phyloP scores from a whole-genome alignment of 1,140 invertebrate genomes.

The Marisa cornuarietis region DNA sequence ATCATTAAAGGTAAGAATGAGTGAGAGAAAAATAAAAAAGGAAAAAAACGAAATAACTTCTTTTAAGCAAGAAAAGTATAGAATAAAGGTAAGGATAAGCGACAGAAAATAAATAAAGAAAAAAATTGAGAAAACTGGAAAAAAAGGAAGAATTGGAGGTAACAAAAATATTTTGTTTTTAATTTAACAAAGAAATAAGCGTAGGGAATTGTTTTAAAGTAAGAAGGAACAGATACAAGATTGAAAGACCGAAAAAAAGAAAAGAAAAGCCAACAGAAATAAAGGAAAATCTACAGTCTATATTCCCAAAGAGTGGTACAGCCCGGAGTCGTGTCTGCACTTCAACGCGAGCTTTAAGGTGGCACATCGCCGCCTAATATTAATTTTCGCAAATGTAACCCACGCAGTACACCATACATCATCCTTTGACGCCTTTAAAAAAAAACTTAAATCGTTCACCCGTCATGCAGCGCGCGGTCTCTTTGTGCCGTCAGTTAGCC shows the following conservation, averaged over 20 bases:
- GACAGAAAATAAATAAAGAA: not conserved
- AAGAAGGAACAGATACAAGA: not conserved
- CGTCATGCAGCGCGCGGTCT: no score
- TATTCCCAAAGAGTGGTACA: no score
- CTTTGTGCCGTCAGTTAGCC: no score
- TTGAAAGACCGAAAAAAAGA: not conserved
- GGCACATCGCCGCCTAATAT: no score
- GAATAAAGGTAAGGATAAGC: slow-evolving; percentile 5
- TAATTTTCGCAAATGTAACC: no score
- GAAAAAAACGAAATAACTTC: not conserved
- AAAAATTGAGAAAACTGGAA: not conserved
- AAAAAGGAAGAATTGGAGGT: not conserved
- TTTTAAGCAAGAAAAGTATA: slow-evolving; percentile 1
- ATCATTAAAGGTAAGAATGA: slow-evolving; percentile 6
- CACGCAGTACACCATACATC: no score
- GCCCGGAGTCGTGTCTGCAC: no score
- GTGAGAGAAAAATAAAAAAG: slow-evolving; percentile 14
- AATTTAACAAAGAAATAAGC: not conserved
- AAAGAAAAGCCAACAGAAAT: slow-evolving; percentile 4
- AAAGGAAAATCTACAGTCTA: not conserved
- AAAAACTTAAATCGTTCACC: no score
- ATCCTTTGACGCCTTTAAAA: no score
- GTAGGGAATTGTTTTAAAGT: not conserved
- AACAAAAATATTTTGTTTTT: no score
- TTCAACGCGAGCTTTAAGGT: no score